Percentiles rank a stretch among this genome's conserved stretches.
phyloP scores from a whole-genome alignment of 2,113 vertebrate species.

The Solea solea region DNA sequence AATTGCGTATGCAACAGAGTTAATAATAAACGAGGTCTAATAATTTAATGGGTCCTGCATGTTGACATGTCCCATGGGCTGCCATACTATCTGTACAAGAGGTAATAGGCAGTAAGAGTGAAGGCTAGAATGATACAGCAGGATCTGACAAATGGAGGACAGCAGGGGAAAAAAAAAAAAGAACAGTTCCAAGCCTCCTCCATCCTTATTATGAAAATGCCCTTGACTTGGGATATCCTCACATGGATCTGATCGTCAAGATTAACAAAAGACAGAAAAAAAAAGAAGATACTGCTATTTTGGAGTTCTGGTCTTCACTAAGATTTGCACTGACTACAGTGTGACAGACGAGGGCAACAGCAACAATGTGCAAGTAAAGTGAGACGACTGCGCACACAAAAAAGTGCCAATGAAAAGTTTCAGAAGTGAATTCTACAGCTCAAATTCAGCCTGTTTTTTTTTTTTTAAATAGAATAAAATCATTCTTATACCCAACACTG shows the following conservation, averaged over 20 bases:
- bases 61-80: slow-evolving; percentile 70
- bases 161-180: background rate
- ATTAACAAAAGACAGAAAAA: background rate
- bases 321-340: background rate
- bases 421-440: no score
- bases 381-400: no score
- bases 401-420: no score
- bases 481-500: no score
- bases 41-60: slow-evolving; percentile 74
- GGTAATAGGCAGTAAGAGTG: slow-evolving; percentile 47
- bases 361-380: no score
- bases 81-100: slow-evolving; percentile 50
- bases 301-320: background rate
- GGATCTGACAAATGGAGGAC: slow-evolving; percentile 44
- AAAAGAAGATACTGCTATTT: no score
- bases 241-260: no score
- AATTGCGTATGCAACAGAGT: slow-evolving; percentile 58
- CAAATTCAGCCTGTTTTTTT: no score
- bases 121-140: slow-evolving; percentile 47
- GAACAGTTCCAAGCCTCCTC: background rate
- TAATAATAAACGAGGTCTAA: slow-evolving; percentile 79
- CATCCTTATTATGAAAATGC: slow-evolving; percentile 19
- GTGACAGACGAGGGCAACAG: background rate
- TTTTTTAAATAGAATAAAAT: no score
- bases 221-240: slow-evolving; percentile 10